Evolutionary conservation across 2,113 vertebrate species (phyloP).

Genomic region (Triplophysa rosa): DNA sequence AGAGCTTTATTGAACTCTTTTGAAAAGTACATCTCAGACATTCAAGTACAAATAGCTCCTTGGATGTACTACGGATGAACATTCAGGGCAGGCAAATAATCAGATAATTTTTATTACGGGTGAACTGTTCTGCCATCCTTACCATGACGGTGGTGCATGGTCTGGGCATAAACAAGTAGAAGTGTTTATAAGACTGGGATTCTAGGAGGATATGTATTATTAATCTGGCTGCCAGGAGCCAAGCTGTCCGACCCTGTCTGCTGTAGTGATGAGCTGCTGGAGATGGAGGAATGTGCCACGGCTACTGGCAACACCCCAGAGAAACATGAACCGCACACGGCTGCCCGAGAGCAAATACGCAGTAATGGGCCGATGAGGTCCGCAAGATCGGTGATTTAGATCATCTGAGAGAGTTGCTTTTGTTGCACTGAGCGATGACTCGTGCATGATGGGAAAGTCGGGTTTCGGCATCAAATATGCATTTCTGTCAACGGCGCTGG

Average conservation of each 20-base stretch:
- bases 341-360: constrained; percentile 5
- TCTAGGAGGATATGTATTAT: constrained; percentile 42
- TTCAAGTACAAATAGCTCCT: too few species aligned
- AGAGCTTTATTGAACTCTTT: not conserved
- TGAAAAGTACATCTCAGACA: not conserved
- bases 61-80: not conserved
- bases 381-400: not conserved
- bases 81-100: not conserved
- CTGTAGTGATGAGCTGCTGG: constrained; percentile 15
- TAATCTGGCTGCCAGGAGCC: constrained; percentile 31
- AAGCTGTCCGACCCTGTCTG: constrained; percentile 23
- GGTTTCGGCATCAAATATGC: constrained; percentile 24
- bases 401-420: not conserved
- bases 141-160: not conserved
- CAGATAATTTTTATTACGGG: too few species aligned
- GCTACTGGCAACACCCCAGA: constrained; percentile 26
- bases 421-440: not conserved
- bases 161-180: not conserved
- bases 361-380: constrained; percentile 24
- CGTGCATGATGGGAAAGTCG: not conserved
- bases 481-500: not conserved
- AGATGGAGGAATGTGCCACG: not conserved
- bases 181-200: not conserved
- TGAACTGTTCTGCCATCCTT: too few species aligned
- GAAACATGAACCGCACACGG: constrained; percentile 21